A percentile compares a stretch with the other conserved stretches of the same genome.
phyloP scores from a whole-genome alignment of 2,113 vertebrate species.

The Cnemophilus loriae region DNA sequence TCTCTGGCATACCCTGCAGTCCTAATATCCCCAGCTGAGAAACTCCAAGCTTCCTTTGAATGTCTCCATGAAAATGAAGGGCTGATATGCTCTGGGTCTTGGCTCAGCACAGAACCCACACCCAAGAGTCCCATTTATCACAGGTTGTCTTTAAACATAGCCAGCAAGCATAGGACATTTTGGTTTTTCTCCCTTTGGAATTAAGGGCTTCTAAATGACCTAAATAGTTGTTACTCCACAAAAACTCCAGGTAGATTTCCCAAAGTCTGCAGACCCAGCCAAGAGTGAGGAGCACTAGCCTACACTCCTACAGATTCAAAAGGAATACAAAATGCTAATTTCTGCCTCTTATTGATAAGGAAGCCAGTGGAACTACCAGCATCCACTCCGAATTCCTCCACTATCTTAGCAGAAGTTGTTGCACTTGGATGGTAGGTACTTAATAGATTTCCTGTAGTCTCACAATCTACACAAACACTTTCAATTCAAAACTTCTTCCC shows the following conservation, averaged over 20 bases:
- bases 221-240: background rate
- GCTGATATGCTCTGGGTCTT: background rate
- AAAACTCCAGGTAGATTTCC: background rate
- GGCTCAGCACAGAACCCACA: background rate
- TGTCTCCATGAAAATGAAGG: background rate
- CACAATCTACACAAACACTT: background rate
- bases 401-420: background rate
- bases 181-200: background rate
- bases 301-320: background rate
- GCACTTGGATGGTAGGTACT: background rate
- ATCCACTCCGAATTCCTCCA: background rate
- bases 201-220: background rate
- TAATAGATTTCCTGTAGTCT: background rate
- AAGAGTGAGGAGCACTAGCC: background rate
- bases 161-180: background rate
- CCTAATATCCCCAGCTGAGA: background rate
- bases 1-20: background rate
- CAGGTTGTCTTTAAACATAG: background rate
- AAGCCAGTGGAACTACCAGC: background rate
- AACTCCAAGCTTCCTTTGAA: background rate
- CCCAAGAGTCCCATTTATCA: background rate
- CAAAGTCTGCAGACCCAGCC: background rate
- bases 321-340: background rate
- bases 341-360: background rate
- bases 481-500: background rate